phyloP scores from a whole-genome alignment of 2,797 vertebrate species.

The Margarornis squamiger region DNA sequence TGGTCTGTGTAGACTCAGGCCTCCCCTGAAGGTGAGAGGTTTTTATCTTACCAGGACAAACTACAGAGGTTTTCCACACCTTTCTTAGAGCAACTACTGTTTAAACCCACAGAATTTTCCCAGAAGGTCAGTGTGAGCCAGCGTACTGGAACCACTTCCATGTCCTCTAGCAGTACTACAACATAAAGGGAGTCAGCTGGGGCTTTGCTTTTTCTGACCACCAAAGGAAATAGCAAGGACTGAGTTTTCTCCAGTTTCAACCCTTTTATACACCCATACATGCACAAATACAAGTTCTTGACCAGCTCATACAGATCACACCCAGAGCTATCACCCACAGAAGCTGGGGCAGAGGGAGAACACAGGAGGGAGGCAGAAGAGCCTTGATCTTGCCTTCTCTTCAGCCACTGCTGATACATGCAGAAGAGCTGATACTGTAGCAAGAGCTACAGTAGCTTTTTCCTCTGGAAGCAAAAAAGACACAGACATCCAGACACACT shows the following conservation, averaged over 20 bases:
- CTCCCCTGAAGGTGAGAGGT: neutral
- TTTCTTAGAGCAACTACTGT: neutral
- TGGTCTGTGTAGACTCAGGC: neutral
- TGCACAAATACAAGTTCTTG: neutral
- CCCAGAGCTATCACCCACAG: neutral
- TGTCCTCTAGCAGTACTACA: neutral
- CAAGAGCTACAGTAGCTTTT: neutral
- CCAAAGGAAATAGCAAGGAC: neutral
- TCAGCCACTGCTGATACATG: neutral
- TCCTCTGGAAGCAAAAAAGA: neutral
- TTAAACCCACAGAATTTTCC: neutral
- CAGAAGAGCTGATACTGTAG: neutral
- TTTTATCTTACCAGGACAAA: neutral
- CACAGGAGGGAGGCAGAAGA: neutral
- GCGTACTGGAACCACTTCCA: neutral
- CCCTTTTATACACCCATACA: neutral
- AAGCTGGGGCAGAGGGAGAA: neutral
- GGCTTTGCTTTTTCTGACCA: neutral
- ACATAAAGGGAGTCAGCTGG: neutral
- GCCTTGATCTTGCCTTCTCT: neutral
- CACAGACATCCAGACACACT: neutral
- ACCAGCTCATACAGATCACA: neutral
- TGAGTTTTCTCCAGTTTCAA: neutral
- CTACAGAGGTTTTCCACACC: neutral
- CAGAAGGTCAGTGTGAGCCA: neutral